Conservation (phyloP, 1,140 invertebrate genomes). For the Drosophila nikananu region DNA sequence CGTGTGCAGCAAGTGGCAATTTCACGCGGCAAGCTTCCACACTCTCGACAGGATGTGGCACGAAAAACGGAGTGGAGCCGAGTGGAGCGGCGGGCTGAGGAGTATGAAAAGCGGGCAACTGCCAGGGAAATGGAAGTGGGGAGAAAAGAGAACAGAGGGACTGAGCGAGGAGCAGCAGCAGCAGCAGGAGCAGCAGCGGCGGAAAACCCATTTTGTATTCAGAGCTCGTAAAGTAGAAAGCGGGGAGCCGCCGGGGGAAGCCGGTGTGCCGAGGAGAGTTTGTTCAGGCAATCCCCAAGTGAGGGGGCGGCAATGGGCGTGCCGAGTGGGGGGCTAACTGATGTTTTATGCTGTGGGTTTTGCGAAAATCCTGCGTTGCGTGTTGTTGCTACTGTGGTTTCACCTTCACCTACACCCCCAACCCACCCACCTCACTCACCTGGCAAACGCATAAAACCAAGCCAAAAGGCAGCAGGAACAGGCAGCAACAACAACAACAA, state of each 20-base stretch:
- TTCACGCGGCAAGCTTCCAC: constrained; percentile 68
- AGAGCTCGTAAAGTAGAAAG: constrained; percentile 78
- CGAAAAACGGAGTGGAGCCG: not conserved
- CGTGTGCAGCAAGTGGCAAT: constrained; percentile 80
- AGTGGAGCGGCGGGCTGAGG: not conserved
- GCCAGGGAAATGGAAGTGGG: constrained; percentile 3
- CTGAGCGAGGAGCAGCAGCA: not conserved
- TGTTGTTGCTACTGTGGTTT: constrained; percentile 57
- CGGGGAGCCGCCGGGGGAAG: constrained; percentile 10
- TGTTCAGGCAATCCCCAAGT: constrained; percentile 52
- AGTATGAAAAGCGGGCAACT: not conserved
- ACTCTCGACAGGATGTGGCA: constrained; percentile 8
- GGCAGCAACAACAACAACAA: not conserved
- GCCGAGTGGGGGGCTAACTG: constrained; percentile 37
- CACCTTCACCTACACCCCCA: not conserved
- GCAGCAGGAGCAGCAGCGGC: constrained; percentile 12
- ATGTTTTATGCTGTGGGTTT: constrained; percentile 81
- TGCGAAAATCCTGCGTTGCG: constrained; percentile 77
- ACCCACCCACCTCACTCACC: constrained; percentile 25
- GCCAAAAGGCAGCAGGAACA: constrained; percentile 50
- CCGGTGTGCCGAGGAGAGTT: constrained; percentile 8
- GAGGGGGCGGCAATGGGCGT: constrained; percentile 5
- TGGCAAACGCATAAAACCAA: constrained; percentile 66
- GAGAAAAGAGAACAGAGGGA: not conserved
- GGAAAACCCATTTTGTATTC: constrained; percentile 81